Conservation (phyloP, 2,797 vertebrate genomes). For the Orestias chungarensis region DNA sequence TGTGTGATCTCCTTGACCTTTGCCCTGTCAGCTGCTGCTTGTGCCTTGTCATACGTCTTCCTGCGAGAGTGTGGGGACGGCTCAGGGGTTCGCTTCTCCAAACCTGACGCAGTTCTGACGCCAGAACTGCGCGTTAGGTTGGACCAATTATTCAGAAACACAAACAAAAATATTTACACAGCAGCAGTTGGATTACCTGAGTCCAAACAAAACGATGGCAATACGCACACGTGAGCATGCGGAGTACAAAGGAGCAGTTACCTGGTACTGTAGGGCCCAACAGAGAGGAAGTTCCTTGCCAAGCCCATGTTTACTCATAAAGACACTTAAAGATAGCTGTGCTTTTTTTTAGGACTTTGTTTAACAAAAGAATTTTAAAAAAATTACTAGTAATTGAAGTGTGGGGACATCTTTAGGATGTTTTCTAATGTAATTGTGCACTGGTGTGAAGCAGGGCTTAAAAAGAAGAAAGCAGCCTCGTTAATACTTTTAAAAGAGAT, state of each 20-base stretch:
- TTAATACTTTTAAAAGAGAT: conserved; percentile 36
- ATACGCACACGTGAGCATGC: conserved; percentile 46
- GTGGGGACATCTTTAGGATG: background rate
- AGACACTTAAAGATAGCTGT: no score
- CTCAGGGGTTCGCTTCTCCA: conserved; percentile 89
- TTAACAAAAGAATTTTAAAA: background rate
- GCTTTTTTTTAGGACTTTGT: conserved; percentile 7
- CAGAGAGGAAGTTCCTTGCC: conserved; percentile 32
- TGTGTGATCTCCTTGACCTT: conserved; percentile 94
- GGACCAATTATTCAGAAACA: conserved; percentile 58
- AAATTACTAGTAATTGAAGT: conserved; percentile 8
- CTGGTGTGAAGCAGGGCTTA: conserved; percentile 18
- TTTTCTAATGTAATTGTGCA: conserved; percentile 1
- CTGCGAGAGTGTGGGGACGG: conserved; percentile 91
- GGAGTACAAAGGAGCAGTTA: conserved; percentile 54
- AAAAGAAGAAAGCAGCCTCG: conserved; percentile 22
- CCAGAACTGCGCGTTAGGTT: conserved; percentile 77
- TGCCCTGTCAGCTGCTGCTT: conserved; percentile 82
- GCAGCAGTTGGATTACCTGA: conserved; percentile 43
- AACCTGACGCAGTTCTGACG: conserved; percentile 79
- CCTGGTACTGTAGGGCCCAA: conserved; percentile 57
- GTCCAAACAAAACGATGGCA: conserved; percentile 23
- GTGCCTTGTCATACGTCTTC: conserved; percentile 90
- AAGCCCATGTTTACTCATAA: conserved; percentile 45
- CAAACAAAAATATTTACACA: conserved; percentile 50